Base-by-base conservation (phyloP, 2,888 invertebrate species). In the Physocephala rufipes region DNA sequence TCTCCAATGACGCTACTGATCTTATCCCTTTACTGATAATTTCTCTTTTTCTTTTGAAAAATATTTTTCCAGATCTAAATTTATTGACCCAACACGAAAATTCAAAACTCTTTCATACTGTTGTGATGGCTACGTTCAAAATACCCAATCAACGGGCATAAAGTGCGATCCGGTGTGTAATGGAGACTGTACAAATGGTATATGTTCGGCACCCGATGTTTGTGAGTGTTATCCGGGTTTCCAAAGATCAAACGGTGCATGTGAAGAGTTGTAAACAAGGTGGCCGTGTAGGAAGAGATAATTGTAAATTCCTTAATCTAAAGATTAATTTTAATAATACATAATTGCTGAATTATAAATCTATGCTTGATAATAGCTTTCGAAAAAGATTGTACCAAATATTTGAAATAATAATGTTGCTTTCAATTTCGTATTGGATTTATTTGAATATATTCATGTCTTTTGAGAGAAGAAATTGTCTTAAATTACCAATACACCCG, bases 51-150 rank as follows among this genome's bases (percentile, higher is more conserved):
- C 2, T 3, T 19, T 49, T 36, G 36, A n/a, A n/a, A n/a, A n/a
- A n/a, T 36, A 7, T 19, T 15, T 3, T 26, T 66, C 2, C 70
- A 83, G 83, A 5, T 78, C 73, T 30, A 65, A 78, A 24, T 79
- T 79, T 1, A 70, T 51, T 43, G 76, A 83, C 75, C 82, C 83
- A 0, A 76, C 79, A 12, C 45, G 80, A 5, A 77, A 80, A 24
- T 87, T 89, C 74, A 91, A 91, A 76, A 89, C 89, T 69, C 89
- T 92, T 76, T 88, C 90, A 64, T 88, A 90, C 45, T 94, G 94
- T 82, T 94, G 94, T 80, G 87, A 88, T 0, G 93, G 93, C 36
- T 93, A 91, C 84, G 84, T 86, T 68, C 88, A 89, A 15, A 89
- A 90, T 78, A 86, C 87, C 7, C 43, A 26, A 28, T 75, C 75